These are phyloP conservation scores for Oplegnathus fasciatus DNA, from an alignment of 2,113 vertebrate genomes.

Conservation along the genomic window DNA sequence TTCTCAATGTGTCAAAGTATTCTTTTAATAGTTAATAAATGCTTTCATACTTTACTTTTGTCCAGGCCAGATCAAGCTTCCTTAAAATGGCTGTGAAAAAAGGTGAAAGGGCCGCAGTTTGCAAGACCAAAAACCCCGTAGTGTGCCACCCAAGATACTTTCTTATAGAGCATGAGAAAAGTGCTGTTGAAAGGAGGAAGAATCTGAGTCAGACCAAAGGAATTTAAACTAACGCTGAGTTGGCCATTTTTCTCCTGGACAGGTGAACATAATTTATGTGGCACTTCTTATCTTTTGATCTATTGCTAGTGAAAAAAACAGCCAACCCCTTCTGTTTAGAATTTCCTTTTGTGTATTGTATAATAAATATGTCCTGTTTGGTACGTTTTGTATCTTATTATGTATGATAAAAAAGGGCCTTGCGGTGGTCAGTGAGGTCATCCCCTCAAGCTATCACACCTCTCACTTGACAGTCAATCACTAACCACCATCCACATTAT, in stretches of 20 bases:
- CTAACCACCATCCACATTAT: background rate
- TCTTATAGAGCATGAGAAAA: background rate
- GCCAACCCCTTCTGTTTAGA: conserved; percentile 13
- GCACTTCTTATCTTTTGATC: conserved; percentile 41
- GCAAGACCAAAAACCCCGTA: background rate
- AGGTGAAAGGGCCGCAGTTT: background rate
- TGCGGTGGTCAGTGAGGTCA: background rate
- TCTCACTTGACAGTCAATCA: background rate
- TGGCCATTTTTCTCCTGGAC: conserved; percentile 41
- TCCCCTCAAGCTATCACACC: background rate
- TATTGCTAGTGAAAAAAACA: conserved; percentile 34
- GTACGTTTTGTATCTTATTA: background rate
- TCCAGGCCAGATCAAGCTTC: background rate
- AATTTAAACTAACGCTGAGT: conserved; percentile 34
- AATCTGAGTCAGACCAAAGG: conserved; percentile 22
- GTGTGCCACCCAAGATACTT: background rate
- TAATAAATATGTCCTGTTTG: background rate
- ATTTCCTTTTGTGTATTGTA: conserved; percentile 22
- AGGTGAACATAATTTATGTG: conserved; percentile 41
- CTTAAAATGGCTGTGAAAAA: background rate
- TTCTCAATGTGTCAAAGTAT: background rate
- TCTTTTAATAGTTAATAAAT: background rate
- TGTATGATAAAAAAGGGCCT: background rate
- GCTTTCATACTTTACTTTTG: no score
- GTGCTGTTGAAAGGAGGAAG: conserved; percentile 25